Percentiles rank a stretch among this genome's conserved stretches.
phyloP scores from a whole-genome alignment of 53 echinoderm and acorn worm genomes.

The Astropecten irregularis region DNA sequence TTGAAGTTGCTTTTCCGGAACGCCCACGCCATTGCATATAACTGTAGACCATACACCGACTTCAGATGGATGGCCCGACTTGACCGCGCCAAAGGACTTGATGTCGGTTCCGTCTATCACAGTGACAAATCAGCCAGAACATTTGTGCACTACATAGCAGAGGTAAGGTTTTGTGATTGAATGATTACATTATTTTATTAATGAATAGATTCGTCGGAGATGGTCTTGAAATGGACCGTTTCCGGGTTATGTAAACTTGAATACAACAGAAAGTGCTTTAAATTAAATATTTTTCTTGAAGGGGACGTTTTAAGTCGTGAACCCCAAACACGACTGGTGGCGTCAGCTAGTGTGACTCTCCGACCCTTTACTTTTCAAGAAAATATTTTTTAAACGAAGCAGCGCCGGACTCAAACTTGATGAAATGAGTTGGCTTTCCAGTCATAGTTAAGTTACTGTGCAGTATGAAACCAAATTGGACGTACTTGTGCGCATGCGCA shows the following conservation, averaged over 20 bases:
- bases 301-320: no score
- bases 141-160: slow-evolving; percentile 43
- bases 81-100: slow-evolving; percentile 7
- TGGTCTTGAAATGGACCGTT: not conserved
- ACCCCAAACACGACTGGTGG: no score
- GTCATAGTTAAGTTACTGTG: no score
- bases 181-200: not conserved
- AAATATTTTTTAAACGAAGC: no score
- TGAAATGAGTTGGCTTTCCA: no score
- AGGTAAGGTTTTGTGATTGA: slow-evolving; percentile 33
- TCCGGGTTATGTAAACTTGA: not conserved
- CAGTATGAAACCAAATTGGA: no score
- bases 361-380: no score
- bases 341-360: no score
- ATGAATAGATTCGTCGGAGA: not conserved
- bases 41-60: slow-evolving; percentile 59
- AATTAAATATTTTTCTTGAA: no score
- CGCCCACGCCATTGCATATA: slow-evolving; percentile 59
- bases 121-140: slow-evolving; percentile 16
- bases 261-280: no score
- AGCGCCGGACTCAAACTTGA: no score
- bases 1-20: slow-evolving; percentile 54
- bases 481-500: no score
- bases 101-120: not conserved
- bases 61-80: slow-evolving; percentile 44